phyloP scores from a whole-genome alignment of 1,140 invertebrate species.

The Drosophila ambigua region DNA sequence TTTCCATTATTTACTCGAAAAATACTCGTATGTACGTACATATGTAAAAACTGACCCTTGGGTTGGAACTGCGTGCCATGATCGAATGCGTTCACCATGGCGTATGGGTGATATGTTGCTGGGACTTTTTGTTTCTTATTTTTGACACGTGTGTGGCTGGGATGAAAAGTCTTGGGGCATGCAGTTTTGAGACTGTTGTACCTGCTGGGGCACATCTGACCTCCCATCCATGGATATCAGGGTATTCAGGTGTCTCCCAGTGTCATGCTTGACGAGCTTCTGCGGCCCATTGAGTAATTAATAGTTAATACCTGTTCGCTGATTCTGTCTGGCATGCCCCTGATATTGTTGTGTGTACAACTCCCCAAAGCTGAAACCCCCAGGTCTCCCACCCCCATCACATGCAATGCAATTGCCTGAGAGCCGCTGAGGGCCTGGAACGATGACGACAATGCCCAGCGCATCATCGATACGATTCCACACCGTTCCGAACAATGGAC shows the following conservation, averaged over 20 bases:
- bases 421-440: conserved; percentile 5
- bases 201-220: background rate
- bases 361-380: conserved; percentile 36
- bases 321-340: background rate
- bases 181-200: no score
- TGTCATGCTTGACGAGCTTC: background rate
- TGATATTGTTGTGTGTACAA: conserved; percentile 30
- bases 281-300: conserved; percentile 45
- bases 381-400: conserved; percentile 4
- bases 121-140: no score
- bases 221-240: background rate
- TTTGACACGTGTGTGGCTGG: no score
- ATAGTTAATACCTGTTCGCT: conserved; percentile 15
- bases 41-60: no score
- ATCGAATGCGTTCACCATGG: background rate
- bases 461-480: background rate
- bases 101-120: conserved; percentile 11
- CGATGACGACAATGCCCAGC: conserved; percentile 33
- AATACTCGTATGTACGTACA: no score
- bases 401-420: conserved; percentile 22
- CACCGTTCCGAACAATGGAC: conserved; percentile 51
- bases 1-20: no score
- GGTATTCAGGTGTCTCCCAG: conserved; percentile 1
- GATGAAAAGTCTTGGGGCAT: no score
- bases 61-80: no score